Evolutionary conservation across 1,140 invertebrate genomes (phyloP), one percentile per base, ranked within the genome.

Genomic region (Pararge aegeria): DNA sequence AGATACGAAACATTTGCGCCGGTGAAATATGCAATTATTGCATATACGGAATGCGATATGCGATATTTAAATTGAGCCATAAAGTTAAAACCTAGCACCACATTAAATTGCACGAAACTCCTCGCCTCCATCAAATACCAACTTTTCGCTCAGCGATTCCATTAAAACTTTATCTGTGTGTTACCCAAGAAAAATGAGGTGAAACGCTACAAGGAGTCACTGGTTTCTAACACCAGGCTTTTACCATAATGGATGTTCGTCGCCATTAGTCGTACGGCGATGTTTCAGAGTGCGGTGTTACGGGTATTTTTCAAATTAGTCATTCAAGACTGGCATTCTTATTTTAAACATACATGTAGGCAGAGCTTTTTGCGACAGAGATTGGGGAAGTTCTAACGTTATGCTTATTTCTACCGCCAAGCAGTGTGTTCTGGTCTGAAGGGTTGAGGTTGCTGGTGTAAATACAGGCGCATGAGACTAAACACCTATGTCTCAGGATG

Each of bases 181-280:
- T 9, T 63, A 48, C 56, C 48, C 27, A 71, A 71, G 68, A 71
- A 68, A 68, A 71, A 71, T 71, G 66, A 60, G 55, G 68, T 55
- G 52, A 61, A 64, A 60, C 61, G 59, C 55, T 55, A 61, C 60
- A 68, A 68, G 64, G 40, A 67, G 61, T 61, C 68, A 64, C 61
- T 64, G 60, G 62, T 50, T 59, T 56, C 60, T 50, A 64, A 66
- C 61, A 65, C 57, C 56, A 57, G 51, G 65, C 58, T 62, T 65
- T 66, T 59, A 70, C 57, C 55, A 59, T 64, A 67, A 67, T 70
- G 54, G 61, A 34, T 34, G 30, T 34, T 6, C 30, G 30, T 12
- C 30, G 30, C 30, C 30, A 50, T 48, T 63, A 24, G 7, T 7
- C 3, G 24, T 24, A 57, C 57, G 42, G 57, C 56, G 53, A 42